phyloP scores from a whole-genome alignment of 2,113 vertebrate species.

The Ariopsis seemanni region DNA sequence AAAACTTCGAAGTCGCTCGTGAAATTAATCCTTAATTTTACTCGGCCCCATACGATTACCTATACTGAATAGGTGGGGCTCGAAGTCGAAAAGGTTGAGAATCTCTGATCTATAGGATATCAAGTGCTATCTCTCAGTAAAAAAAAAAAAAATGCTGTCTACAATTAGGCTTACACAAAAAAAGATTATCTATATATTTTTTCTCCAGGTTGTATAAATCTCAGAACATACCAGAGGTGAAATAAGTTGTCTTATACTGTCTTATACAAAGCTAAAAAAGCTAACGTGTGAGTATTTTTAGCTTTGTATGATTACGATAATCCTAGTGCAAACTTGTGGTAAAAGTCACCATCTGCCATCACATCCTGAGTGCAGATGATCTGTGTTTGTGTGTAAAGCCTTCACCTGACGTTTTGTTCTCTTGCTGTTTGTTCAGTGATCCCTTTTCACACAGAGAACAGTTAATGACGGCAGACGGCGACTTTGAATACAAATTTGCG shows the following conservation, averaged over 20 bases:
- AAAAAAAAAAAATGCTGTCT: no score
- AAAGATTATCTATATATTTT: no score
- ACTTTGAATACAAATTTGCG: conserved; percentile 30
- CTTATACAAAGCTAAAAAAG: no score
- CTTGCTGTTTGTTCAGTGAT: conserved; percentile 9
- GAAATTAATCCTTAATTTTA: no score
- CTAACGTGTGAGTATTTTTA: neutral
- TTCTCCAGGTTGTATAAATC: neutral
- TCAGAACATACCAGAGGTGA: neutral
- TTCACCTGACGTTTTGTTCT: conserved; percentile 7
- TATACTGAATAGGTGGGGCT: no score
- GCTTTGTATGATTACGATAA: neutral
- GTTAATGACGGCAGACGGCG: conserved; percentile 30
- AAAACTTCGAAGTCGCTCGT: no score
- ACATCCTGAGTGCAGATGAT: neutral
- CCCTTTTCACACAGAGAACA: neutral
- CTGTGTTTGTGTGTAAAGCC: neutral
- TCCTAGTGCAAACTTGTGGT: neutral
- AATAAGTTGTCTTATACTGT: neutral
- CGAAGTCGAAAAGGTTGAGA: no score
- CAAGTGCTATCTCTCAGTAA: no score
- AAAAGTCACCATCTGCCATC: conserved; percentile 12
- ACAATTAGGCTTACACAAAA: no score
- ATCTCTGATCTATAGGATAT: no score
- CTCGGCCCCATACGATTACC: no score